These are phyloP conservation scores for Salvelinus fontinalis DNA, from an alignment of 2,113 vertebrate species.

Conservation along the genomic window DNA sequence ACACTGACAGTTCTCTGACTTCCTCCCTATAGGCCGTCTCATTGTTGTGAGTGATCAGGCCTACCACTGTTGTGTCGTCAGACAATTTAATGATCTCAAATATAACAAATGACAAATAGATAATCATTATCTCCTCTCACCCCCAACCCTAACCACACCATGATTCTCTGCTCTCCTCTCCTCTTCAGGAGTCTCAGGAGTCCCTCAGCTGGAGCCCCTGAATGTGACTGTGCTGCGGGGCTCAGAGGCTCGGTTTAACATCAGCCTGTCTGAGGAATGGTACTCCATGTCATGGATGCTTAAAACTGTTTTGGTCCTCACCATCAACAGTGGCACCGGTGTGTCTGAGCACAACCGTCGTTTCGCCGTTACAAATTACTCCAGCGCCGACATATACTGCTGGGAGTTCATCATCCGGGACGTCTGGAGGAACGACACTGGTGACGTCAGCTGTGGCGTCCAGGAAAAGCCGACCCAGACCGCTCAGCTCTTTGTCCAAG, in stretches of 20 bases:
- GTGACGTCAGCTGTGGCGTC: slow-evolving; percentile 53
- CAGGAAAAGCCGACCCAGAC: neutral
- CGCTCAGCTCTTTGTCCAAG: slow-evolving; percentile 62
- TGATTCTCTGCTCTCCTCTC: neutral
- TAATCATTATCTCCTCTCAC: neutral
- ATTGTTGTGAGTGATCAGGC: no score
- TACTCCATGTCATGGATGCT: slow-evolving; percentile 47
- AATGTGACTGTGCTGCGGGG: slow-evolving; percentile 40
- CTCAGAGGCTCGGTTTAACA: slow-evolving; percentile 49
- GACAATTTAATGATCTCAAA: no score
- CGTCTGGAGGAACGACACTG: slow-evolving; percentile 13
- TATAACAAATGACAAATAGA: neutral
- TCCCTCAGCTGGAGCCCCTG: slow-evolving; percentile 54
- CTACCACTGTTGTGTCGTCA: no score
- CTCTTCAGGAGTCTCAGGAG: slow-evolving; percentile 23
- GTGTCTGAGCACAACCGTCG: fast-evolving
- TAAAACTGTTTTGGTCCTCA: slow-evolving; percentile 13
- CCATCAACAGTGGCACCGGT: fast-evolving
- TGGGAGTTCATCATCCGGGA: slow-evolving; percentile 62
- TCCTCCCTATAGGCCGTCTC: no score
- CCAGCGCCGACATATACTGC: neutral
- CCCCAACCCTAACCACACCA: neutral
- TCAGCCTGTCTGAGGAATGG: slow-evolving; percentile 36
- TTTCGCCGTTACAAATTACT: slow-evolving; percentile 48
- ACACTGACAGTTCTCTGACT: no score